Conservation (phyloP, 92 coral and sea anemone species). For the Heliopora coerulea region DNA sequence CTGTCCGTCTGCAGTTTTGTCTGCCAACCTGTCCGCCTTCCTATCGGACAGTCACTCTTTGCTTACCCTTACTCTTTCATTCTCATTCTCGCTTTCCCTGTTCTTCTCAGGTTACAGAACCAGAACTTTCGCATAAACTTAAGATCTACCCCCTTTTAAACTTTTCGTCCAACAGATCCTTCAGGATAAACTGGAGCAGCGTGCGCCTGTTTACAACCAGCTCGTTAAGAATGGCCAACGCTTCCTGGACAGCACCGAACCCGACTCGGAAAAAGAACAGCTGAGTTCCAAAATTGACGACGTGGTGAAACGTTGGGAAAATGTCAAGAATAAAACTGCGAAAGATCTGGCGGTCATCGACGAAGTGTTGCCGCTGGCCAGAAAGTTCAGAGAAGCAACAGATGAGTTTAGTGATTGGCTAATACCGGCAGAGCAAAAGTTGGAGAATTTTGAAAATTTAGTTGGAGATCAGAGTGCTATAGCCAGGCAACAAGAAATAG, state of each 20-base stretch:
- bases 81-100: too few relatives aligned
- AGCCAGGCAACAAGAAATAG: conserved; percentile 41
- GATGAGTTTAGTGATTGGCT: conserved; percentile 73
- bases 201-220: conserved; percentile 83
- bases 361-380: conserved; percentile 70
- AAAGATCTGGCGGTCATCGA: conserved; percentile 66
- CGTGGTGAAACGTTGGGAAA: conserved; percentile 73
- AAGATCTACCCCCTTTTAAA: too few relatives aligned
- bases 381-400: conserved; percentile 65
- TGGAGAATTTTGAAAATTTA: conserved; percentile 67
- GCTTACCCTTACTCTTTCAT: too few relatives aligned
- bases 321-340: conserved; percentile 61
- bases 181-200: conserved; percentile 69
- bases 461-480: conserved; percentile 59
- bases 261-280: conserved; percentile 82
- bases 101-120: too few relatives aligned
- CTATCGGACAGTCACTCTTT: too few relatives aligned
- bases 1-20: too few relatives aligned
- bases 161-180: conserved; percentile 49
- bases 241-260: conserved; percentile 81
- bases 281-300: conserved; percentile 72
- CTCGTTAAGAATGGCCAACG: conserved; percentile 72
- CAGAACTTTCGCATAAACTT: too few relatives aligned
- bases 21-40: too few relatives aligned
- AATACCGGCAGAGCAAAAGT: conserved; percentile 68